Evolutionary conservation across 2,797 vertebrate species (phyloP).

Genomic region (Pseudopleuronectes americanus): DNA sequence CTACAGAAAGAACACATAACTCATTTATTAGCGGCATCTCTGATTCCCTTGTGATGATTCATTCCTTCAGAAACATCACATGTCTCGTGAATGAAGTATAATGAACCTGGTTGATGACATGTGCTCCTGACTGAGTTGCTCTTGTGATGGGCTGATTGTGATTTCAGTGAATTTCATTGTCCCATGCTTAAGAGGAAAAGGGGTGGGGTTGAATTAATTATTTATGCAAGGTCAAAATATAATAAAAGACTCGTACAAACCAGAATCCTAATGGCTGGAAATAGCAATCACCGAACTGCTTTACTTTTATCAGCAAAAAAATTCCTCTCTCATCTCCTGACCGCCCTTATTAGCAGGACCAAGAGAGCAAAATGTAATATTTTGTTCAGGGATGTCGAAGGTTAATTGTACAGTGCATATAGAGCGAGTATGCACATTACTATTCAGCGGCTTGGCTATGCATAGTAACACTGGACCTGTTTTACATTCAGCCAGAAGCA

Average conservation of each 20-base stretch:
- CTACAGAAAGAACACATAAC: not conserved
- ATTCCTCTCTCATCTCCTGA: too few relatives aligned
- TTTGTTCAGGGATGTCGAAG: slow-evolving; percentile 1
- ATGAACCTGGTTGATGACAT: not conserved
- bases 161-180: slow-evolving; percentile 20
- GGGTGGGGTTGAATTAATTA: slow-evolving; percentile 24
- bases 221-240: not conserved
- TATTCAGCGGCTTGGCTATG: too few relatives aligned
- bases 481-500: too few relatives aligned
- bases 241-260: slow-evolving; percentile 16
- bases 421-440: too few relatives aligned
- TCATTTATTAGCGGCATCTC: not conserved
- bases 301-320: too few relatives aligned
- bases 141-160: not conserved
- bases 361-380: not conserved
- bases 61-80: too few relatives aligned
- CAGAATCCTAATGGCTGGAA: slow-evolving; percentile 12
- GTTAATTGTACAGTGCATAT: not conserved
- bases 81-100: not conserved
- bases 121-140: not conserved
- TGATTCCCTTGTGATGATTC: not conserved
- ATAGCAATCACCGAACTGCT: not conserved
- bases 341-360: too few relatives aligned
- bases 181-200: not conserved
- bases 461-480: too few relatives aligned